Base-by-base conservation (phyloP, 1,140 invertebrate species). In the Phortica variegata region DNA sequence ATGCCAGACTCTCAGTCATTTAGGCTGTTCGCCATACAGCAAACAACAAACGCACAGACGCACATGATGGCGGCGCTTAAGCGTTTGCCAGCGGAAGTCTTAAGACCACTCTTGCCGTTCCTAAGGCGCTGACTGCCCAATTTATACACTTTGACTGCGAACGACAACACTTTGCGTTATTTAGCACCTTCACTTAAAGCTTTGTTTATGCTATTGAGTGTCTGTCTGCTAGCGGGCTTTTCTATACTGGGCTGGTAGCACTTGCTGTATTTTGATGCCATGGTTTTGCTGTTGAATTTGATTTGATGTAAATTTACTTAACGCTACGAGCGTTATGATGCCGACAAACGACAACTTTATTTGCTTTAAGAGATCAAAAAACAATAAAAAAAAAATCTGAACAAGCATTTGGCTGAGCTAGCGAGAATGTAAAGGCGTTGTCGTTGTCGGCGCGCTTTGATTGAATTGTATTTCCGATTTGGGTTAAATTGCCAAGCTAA, bases 181-280 rank as follows among this genome's bases (percentile, higher is more conserved):
- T 57, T 59, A 62, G 61, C 62, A 68, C 62, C 62, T 65, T 65
- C 66, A 54, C 59, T 62, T 66, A 66, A 65, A 65, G 62, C 62
- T 43, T 39, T 65, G 56, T 66, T 62, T 66, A 44, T 42, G 44
- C 43, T 55, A 45, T 49, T 40, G 56, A 56, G 49, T 53, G 52
- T 42, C 53, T 45, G 12, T 29, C 26, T 12, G 12, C 6, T 12
- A 7, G 26, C 6, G 26, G 12, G 12, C 12, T 7, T 29, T 7
- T 12, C 26, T 29, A 29, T 29, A 29, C n/a, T n/a, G n/a, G n/a
- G n/a, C n/a, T n/a, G n/a, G n/a, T n/a, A n/a, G n/a, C n/a, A n/a
- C n/a, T n/a, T n/a, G n/a, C n/a, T n/a, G n/a, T n/a, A n/a, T n/a
- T n/a, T n/a, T n/a, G n/a, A n/a, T n/a, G n/a, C n/a, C n/a, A n/a